Conservation (phyloP, 30 jellyfish, hydroid and myxozoan species). For the Chrysaora quinquecirrha region DNA sequence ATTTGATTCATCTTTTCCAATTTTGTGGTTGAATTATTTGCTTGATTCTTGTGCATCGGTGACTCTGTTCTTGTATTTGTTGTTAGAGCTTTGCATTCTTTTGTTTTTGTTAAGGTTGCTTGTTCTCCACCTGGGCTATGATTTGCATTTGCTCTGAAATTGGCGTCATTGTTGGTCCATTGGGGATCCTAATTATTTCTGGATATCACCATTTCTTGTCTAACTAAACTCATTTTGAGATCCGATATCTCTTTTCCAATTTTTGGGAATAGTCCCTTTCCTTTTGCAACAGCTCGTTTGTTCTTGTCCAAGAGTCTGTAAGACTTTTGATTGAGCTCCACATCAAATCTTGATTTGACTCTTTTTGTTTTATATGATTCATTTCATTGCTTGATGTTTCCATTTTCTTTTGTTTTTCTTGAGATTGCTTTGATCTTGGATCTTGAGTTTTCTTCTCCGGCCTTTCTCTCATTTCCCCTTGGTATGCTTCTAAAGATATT, state of each 20-base stretch:
- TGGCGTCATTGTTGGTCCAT: background rate
- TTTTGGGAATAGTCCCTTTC: slow-evolving; percentile 15
- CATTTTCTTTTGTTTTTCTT: background rate
- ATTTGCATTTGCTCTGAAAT: background rate
- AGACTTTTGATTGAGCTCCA: background rate
- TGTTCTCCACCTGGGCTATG: background rate
- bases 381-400: background rate
- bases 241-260: slow-evolving; percentile 24
- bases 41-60: background rate
- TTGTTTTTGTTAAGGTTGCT: too few species aligned
- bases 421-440: background rate
- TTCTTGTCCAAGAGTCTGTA: slow-evolving; percentile 4
- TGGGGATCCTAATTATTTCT: background rate
- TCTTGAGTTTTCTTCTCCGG: background rate
- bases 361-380: background rate
- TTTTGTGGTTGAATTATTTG: background rate
- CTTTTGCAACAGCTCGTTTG: slow-evolving; percentile 14
- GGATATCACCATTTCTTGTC: slow-evolving; percentile 4
- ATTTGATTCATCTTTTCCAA: slow-evolving; percentile 9
- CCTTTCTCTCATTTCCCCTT: background rate
- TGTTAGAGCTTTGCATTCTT: background rate
- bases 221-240: slow-evolving; percentile 6
- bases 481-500: background rate
- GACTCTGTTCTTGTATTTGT: background rate
- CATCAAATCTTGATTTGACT: background rate